A percentile compares a stretch with the other conserved stretches of the same genome.
phyloP scores from a whole-genome alignment of 2,113 vertebrate genomes.

The Petrocephalus microphthalmus region DNA sequence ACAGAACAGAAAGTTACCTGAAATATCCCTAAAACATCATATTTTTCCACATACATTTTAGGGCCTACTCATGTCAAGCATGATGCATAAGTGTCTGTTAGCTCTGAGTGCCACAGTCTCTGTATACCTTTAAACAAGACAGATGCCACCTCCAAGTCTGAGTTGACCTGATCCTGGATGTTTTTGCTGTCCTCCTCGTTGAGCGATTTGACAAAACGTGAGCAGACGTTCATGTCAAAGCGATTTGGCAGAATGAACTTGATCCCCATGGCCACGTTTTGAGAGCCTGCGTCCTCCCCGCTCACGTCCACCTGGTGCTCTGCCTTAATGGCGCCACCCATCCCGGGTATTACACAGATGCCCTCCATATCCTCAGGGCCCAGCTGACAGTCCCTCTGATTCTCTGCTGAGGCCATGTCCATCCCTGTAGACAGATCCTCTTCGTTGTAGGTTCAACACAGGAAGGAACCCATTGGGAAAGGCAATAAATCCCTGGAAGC shows the following conservation, averaged over 20 bases:
- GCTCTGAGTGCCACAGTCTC: neutral
- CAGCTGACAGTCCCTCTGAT: conserved; percentile 59
- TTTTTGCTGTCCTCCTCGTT: conserved; percentile 99
- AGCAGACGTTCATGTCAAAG: conserved; percentile 99
- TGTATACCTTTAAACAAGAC: conserved; percentile 90
- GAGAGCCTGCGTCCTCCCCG: conserved; percentile 64
- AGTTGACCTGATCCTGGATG: conserved; percentile 98
- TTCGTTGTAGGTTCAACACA: neutral
- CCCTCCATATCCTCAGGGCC: conserved; percentile 74
- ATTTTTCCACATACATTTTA: neutral
- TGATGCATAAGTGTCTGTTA: neutral
- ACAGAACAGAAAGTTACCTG: neutral
- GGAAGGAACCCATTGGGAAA: conserved; percentile 5
- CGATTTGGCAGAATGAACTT: conserved; percentile 94
- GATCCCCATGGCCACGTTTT: conserved; percentile 88
- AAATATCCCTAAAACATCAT: neutral
- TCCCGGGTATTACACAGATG: conserved; percentile 70
- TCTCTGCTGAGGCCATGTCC: conserved; percentile 59
- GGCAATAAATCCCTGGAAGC: neutral
- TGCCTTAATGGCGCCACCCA: conserved; percentile 74
- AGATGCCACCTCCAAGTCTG: conserved; percentile 94
- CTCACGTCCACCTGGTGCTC: conserved; percentile 70
- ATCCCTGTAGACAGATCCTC: conserved; percentile 19
- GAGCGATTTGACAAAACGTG: conserved; percentile 92
- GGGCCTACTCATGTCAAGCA: neutral